A percentile compares a stretch with the other conserved stretches of the same genome.
phyloP scores from a whole-genome alignment of 2,797 vertebrate species.

The Gallinago solitaria region DNA sequence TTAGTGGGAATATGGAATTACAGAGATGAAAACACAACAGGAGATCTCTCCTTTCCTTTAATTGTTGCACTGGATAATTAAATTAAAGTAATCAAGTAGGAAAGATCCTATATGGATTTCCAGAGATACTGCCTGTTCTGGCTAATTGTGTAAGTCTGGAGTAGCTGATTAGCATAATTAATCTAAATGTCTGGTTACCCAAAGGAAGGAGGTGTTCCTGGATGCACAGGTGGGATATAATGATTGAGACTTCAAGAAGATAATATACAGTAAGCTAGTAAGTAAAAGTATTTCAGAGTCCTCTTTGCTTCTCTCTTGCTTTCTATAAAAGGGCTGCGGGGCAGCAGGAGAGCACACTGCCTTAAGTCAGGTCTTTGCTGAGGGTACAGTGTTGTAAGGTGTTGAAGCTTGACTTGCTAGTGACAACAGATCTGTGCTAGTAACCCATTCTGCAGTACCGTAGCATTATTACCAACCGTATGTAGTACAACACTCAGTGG shows the following conservation, averaged over 20 bases:
- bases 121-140: conserved; percentile 35
- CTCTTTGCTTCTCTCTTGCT: not conserved
- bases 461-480: not conserved
- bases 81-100: conserved; percentile 55
- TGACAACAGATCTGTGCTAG: not conserved
- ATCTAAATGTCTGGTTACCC: conserved; percentile 70
- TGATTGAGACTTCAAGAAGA: not conserved
- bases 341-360: not conserved
- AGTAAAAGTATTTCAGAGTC: not conserved
- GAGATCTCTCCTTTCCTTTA: not conserved
- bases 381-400: too few relatives aligned
- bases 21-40: not conserved
- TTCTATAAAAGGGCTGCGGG: not conserved
- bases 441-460: not conserved
- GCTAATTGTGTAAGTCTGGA: conserved; percentile 69
- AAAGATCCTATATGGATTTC: conserved; percentile 46
- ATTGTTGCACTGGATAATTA: conserved; percentile 43
- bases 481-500: not conserved
- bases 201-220: conserved; percentile 50
- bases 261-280: not conserved
- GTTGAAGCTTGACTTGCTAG: not conserved
- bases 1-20: not conserved
- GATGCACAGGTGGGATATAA: conserved; percentile 43
- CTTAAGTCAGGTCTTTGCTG: not conserved
- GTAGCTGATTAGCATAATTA: conserved; percentile 72